phyloP scores from a whole-genome alignment of 92 coral and sea anemone species.

The Blastomussa wellsi region DNA sequence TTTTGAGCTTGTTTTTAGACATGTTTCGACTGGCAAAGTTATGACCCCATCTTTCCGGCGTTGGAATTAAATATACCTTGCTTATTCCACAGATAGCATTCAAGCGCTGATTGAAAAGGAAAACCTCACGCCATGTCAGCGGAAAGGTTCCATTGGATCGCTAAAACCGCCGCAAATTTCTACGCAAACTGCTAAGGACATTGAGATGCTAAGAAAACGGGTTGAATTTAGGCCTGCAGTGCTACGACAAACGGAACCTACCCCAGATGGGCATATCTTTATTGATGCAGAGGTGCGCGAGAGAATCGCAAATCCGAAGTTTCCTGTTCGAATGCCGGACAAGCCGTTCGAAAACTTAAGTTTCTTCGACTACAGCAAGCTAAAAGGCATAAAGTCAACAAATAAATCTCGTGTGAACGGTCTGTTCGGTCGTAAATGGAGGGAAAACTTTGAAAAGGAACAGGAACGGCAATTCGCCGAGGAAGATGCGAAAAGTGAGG shows the following conservation, averaged over 20 bases:
- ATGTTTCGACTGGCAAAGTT: neutral
- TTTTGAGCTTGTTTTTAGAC: neutral
- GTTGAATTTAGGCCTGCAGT: neutral
- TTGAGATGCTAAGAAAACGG: neutral
- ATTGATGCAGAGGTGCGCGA: constrained; percentile 38
- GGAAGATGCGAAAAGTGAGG: constrained; percentile 8
- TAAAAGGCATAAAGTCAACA: neutral
- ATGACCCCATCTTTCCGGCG: neutral
- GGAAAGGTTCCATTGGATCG: neutral
- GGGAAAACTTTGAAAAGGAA: neutral
- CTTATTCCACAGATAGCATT: neutral
- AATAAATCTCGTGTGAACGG: constrained; percentile 20
- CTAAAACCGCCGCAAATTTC: neutral
- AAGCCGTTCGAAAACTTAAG: constrained; percentile 15
- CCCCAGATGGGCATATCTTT: neutral
- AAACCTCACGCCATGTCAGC: neutral
- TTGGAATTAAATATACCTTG: neutral
- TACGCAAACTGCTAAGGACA: neutral
- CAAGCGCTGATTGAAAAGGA: neutral
- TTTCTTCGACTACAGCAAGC: constrained; percentile 3
- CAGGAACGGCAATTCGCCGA: neutral
- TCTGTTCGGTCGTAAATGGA: constrained; percentile 26
- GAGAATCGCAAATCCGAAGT: constrained; percentile 30
- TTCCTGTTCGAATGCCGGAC: constrained; percentile 23
- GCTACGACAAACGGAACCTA: neutral